Conservation (phyloP, 2,113 vertebrate genomes). For the Hiodon tergisus region DNA sequence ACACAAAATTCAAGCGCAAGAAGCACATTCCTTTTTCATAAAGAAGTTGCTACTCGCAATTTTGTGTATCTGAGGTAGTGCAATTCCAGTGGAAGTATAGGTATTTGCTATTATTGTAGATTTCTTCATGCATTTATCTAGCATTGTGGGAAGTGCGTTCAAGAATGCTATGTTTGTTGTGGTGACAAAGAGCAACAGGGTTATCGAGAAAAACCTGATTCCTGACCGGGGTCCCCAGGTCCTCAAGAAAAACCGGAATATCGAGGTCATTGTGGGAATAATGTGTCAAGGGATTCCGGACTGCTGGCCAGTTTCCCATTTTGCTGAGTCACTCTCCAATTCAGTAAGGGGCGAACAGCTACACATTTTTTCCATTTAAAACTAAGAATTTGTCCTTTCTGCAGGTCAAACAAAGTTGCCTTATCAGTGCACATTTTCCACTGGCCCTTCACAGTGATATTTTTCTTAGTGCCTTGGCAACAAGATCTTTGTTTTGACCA, state of each 20-base stretch:
- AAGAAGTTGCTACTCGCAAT: too few species aligned
- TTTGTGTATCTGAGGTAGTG: too few species aligned
- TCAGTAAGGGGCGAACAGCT: background rate
- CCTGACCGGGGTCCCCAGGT: background rate
- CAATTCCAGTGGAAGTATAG: too few species aligned
- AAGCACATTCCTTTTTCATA: too few species aligned
- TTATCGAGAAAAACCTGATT: background rate
- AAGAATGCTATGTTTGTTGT: background rate
- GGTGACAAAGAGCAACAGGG: background rate
- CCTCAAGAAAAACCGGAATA: constrained; percentile 4
- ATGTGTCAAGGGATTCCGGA: background rate
- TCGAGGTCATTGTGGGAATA: background rate
- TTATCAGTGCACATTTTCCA: background rate
- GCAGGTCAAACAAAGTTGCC: background rate
- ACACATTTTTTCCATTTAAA: background rate
- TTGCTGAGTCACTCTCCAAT: background rate
- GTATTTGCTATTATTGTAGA: too few species aligned
- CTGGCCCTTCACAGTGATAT: too few species aligned
- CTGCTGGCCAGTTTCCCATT: background rate
- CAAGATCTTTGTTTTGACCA: background rate
- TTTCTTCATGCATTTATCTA: too few species aligned
- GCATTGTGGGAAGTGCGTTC: background rate
- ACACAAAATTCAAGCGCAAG: background rate
- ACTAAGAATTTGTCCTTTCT: background rate
- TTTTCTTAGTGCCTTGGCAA: background rate